Percentiles rank a stretch among this genome's conserved stretches.
Conservation (phyloP, 2,797 vertebrate genomes). For the Microcaecilia unicolor region DNA sequence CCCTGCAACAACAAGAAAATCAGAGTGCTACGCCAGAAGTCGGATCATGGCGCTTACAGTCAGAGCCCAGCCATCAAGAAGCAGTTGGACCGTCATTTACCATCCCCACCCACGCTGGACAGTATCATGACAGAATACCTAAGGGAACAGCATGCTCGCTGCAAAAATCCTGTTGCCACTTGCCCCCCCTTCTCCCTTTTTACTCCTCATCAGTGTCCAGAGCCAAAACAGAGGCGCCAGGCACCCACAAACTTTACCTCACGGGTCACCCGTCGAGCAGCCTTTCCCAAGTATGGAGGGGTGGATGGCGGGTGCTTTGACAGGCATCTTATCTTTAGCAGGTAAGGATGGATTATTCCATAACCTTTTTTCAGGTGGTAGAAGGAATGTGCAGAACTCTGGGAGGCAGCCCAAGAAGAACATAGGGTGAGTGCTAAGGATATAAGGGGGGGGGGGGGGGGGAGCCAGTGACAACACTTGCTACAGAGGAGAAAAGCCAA, state of each 20-base stretch:
- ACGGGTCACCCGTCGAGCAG: slow-evolving; percentile 82
- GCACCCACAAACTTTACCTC: slow-evolving; percentile 95
- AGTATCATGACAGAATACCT: slow-evolving; percentile 98
- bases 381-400: too few relatives aligned
- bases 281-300: slow-evolving; percentile 94
- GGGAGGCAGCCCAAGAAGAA: too few relatives aligned
- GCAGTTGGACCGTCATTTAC: slow-evolving; percentile 91
- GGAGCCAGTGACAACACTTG: too few relatives aligned
- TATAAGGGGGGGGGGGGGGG: too few relatives aligned
- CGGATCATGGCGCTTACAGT: slow-evolving; percentile 94
- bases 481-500: too few relatives aligned
- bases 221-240: slow-evolving; percentile 96
- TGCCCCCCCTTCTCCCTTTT: slow-evolving; percentile 98
- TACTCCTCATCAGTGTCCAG: slow-evolving; percentile 96
- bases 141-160: slow-evolving; percentile 95
- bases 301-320: slow-evolving; percentile 97
- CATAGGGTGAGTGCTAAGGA: too few relatives aligned
- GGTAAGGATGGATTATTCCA: too few relatives aligned
- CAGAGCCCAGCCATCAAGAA: slow-evolving; percentile 98
- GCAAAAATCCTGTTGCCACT: slow-evolving; percentile 97
- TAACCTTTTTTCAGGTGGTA: too few relatives aligned
- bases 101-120: slow-evolving; percentile 91
- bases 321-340: slow-evolving; percentile 96
- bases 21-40: slow-evolving; percentile 88
- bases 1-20: slow-evolving; percentile 79